Conservation (phyloP, 2,888 invertebrate genomes). For the Lepas anatifera region DNA sequence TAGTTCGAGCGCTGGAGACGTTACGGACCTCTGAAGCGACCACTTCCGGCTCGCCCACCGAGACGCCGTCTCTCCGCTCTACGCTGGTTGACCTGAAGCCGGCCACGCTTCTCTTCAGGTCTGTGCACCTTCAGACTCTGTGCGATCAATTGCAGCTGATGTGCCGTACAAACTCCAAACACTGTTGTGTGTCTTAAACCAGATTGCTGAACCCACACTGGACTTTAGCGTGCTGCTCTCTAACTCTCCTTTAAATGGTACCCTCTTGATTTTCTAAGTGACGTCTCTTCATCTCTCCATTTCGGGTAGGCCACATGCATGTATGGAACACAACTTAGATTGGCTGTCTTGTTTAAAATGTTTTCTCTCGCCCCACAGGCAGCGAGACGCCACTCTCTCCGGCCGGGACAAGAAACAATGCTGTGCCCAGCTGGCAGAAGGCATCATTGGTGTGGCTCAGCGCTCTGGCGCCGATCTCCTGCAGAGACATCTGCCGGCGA, state of each 20-base stretch:
- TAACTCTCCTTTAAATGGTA: neutral
- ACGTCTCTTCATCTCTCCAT: neutral
- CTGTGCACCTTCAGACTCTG: neutral
- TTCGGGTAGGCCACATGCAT: neutral
- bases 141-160: neutral
- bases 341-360: neutral
- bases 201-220: neutral
- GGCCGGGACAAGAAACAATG: neutral
- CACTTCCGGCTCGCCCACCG: neutral
- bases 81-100: neutral
- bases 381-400: neutral
- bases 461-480: neutral
- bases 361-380: neutral
- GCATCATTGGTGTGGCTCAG: constrained; percentile 26
- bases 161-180: too few species aligned
- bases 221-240: neutral
- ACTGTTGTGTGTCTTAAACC: neutral
- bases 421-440: constrained; percentile 15
- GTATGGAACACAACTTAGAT: neutral
- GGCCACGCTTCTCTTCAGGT: neutral
- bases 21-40: constrained; percentile 18
- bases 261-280: neutral
- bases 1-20: constrained; percentile 20
- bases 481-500: constrained; percentile 21
- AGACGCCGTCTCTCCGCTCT: neutral